Percentiles rank a stretch among this genome's conserved stretches.
Conservation (phyloP, 2,797 vertebrate species). For the Chelon auratus region DNA sequence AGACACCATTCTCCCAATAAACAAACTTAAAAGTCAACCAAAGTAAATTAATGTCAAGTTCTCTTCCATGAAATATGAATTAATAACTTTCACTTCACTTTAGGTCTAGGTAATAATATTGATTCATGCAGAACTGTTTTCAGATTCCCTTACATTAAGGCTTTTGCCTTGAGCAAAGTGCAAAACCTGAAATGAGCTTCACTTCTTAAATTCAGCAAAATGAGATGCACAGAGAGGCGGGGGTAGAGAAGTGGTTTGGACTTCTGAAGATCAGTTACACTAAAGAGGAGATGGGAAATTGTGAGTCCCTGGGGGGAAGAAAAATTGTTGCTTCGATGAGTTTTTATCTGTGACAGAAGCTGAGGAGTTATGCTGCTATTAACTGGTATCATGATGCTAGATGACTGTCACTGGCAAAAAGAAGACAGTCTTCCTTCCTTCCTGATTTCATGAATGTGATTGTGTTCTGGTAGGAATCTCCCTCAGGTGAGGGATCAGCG, state of each 20-base stretch:
- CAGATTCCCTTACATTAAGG: background rate
- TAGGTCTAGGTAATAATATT: background rate
- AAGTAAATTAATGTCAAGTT: too few relatives aligned
- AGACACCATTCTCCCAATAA: background rate
- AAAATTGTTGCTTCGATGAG: background rate
- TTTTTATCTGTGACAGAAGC: constrained; percentile 10
- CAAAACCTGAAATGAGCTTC: background rate
- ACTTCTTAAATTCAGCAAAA: background rate
- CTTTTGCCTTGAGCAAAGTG: background rate
- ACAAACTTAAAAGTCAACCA: too few relatives aligned
- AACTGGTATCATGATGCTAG: background rate
- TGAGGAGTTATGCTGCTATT: background rate
- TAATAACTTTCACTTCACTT: background rate
- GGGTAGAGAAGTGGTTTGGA: background rate
- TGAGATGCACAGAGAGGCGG: background rate
- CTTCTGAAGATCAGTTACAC: constrained; percentile 6
- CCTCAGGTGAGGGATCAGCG: too few relatives aligned
- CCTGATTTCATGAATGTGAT: too few relatives aligned
- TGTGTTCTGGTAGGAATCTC: too few relatives aligned
- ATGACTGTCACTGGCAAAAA: background rate
- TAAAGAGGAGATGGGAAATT: background rate
- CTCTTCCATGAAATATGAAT: too few relatives aligned
- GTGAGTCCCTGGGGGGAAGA: background rate
- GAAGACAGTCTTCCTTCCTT: background rate
- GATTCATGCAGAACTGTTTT: background rate